A percentile compares a stretch with the other conserved stretches of the same genome.
Evolutionary conservation across 2,113 vertebrate genomes (phyloP).

Genomic region (Phylloscopus whistleri): DNA sequence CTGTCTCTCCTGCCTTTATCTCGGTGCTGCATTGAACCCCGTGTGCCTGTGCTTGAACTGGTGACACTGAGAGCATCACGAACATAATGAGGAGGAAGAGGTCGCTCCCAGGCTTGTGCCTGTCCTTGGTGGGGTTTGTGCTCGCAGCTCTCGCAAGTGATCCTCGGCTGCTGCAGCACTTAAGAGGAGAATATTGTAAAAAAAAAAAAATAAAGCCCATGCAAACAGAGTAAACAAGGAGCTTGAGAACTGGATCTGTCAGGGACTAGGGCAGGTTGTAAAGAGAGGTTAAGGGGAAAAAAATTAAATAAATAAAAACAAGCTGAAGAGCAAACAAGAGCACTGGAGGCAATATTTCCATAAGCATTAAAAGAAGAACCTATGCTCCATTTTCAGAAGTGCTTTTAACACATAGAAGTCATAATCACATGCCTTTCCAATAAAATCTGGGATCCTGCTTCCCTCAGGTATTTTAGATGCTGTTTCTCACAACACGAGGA

Average conservation of each 20-base stretch:
- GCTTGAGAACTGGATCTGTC: background rate
- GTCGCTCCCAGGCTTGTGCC: background rate
- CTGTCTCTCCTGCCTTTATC: background rate
- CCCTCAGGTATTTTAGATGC: background rate
- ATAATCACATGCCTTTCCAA: background rate
- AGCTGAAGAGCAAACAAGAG: conserved; percentile 10
- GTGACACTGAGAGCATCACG: background rate
- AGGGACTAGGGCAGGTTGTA: background rate
- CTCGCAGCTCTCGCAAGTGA: background rate
- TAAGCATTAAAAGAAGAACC: conserved; percentile 1
- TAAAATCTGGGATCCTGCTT: background rate
- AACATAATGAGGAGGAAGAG: conserved; percentile 33
- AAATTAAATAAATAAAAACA: conserved; percentile 5
- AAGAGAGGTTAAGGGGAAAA: background rate
- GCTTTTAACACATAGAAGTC: background rate
- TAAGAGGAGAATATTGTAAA: background rate
- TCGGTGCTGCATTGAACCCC: background rate
- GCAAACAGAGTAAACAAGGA: conserved; percentile 44
- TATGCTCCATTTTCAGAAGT: background rate
- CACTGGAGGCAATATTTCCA: background rate
- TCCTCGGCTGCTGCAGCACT: background rate
- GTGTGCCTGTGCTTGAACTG: conserved; percentile 19
- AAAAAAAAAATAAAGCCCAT: background rate
- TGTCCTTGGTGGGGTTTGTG: background rate
- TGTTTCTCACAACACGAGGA: background rate